These are phyloP conservation scores for Lepilemur septentrionalis DNA, from an alignment of 2,797 vertebrate species.

Conservation along the genomic window DNA sequence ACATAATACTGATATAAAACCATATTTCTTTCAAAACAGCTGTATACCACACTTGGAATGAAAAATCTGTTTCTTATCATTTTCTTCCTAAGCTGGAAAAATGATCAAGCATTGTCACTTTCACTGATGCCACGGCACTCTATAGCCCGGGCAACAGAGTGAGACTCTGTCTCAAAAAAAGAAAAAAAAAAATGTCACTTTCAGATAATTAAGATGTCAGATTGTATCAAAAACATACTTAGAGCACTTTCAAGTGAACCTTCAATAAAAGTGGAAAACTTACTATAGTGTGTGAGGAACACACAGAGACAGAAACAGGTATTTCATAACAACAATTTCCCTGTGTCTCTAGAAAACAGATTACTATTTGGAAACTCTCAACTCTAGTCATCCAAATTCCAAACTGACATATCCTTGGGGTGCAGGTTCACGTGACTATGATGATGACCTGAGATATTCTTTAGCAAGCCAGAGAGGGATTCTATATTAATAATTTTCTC, in stretches of 20 bases:
- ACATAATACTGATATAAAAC: not conserved
- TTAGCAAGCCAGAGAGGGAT: not conserved
- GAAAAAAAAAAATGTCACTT: no score
- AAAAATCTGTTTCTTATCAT: conserved; percentile 7
- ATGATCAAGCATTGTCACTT: not conserved
- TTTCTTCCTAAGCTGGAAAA: conserved; percentile 44
- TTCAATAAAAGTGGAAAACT: not conserved
- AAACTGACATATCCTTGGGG: not conserved
- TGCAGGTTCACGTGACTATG: not conserved
- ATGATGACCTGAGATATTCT: not conserved
- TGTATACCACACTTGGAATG: not conserved
- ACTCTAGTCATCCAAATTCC: not conserved
- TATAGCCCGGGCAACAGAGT: no score
- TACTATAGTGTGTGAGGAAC: not conserved
- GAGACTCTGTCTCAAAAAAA: no score
- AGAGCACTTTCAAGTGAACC: not conserved
- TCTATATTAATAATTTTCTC: not conserved
- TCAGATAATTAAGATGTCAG: conserved; percentile 6
- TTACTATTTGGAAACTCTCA: not conserved
- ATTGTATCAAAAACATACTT: not conserved
- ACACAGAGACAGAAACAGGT: not conserved
- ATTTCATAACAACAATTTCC: not conserved
- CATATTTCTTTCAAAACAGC: conserved; percentile 12
- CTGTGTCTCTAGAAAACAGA: not conserved
- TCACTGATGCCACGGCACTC: no score